Percentiles rank a stretch among this genome's conserved stretches.
Conservation (phyloP, 2,888 invertebrate genomes). For the Pandemis cinnamomeana region DNA sequence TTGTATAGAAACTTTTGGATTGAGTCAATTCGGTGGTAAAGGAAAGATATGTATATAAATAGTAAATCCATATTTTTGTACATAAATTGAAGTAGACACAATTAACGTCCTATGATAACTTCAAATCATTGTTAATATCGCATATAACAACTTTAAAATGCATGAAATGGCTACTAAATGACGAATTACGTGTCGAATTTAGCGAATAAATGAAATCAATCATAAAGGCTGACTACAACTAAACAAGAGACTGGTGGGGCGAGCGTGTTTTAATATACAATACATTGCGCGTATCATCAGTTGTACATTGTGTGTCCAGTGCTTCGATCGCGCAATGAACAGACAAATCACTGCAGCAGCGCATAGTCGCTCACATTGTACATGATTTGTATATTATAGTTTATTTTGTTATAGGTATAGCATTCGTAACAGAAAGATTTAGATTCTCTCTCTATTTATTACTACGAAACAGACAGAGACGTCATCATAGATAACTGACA, state of each 20-base stretch:
- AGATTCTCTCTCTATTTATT: not conserved
- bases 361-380: not conserved
- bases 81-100: not conserved
- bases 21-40: constrained; percentile 73
- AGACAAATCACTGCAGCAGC: no score
- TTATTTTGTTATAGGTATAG: not conserved
- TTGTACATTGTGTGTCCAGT: no score
- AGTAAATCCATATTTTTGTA: constrained; percentile 44
- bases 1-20: constrained; percentile 52
- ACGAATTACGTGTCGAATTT: not conserved
- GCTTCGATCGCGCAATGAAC: no score
- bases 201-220: not conserved
- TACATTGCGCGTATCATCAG: no score
- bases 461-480: no score
- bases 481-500: no score
- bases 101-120: not conserved
- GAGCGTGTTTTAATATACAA: no score
- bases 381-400: not conserved
- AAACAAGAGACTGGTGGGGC: no score
- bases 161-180: not conserved
- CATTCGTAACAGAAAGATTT: not conserved
- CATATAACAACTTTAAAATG: not conserved
- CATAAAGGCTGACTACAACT: not conserved
- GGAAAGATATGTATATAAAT: constrained; percentile 59
- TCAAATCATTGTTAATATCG: not conserved